Conservation (phyloP, 2,113 vertebrate genomes). For the Caracal caracal region DNA sequence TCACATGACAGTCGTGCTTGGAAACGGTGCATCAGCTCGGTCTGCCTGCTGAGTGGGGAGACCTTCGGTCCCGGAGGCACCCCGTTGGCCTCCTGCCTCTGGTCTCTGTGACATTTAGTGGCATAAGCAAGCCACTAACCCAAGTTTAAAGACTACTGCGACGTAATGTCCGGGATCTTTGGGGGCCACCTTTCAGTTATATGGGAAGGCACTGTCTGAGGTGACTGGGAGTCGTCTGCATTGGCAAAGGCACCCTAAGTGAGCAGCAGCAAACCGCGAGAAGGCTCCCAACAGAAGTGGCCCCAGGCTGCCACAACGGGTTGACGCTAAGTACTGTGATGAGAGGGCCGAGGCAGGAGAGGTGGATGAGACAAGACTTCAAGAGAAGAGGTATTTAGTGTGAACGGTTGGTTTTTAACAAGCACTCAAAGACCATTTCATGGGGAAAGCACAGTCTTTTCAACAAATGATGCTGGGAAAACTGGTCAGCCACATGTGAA, state of each 20-base stretch:
- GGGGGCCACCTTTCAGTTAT: background rate
- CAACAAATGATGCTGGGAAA: background rate
- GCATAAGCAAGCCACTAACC: background rate
- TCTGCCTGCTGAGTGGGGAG: background rate
- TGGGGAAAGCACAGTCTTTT: background rate
- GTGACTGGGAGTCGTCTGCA: background rate
- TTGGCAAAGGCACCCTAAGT: background rate
- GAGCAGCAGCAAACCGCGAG: background rate
- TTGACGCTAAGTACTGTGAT: no score
- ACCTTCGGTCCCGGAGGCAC: background rate
- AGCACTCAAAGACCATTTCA: background rate
- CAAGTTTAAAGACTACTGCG: background rate
- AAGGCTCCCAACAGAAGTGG: background rate
- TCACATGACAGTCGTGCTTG: background rate
- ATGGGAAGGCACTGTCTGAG: background rate
- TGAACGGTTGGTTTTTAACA: background rate
- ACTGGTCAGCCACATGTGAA: background rate
- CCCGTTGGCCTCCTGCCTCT: background rate
- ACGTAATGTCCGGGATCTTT: background rate
- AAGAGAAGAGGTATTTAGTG: background rate
- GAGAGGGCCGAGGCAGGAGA: background rate
- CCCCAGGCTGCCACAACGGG: no score
- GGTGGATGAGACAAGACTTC: background rate
- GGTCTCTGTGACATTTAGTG: background rate
- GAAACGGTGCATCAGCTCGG: fast-evolving